Percentiles rank a stretch among this genome's conserved stretches.
These are phyloP conservation scores for Dynastes tityus DNA, from an alignment of 2,888 invertebrate genomes.

Conservation along the genomic window DNA sequence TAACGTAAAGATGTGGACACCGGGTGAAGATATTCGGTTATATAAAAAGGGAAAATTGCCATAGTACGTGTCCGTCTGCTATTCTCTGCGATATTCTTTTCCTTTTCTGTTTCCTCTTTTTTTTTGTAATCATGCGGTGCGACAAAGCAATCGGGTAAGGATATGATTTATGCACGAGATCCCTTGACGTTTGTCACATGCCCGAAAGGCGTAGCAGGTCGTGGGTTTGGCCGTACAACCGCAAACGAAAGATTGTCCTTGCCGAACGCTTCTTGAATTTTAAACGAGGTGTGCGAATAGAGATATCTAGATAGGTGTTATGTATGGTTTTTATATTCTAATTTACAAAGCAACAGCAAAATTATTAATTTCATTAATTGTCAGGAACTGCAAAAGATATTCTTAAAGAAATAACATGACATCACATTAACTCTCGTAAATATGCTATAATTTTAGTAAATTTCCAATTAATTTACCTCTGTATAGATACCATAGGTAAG, in stretches of 20 bases:
- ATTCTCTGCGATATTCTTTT: neutral
- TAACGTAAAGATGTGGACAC: too few relatives aligned
- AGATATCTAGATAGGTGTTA: neutral
- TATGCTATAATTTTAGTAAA: too few relatives aligned
- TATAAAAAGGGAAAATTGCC: constrained; percentile 37
- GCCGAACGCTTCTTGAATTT: neutral
- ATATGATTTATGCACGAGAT: constrained; percentile 8
- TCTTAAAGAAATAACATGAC: too few relatives aligned
- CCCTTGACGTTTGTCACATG: constrained; percentile 1
- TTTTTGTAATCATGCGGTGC: neutral
- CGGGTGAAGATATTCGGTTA: constrained; percentile 10
- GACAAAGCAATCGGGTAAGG: neutral
- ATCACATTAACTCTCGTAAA: too few relatives aligned
- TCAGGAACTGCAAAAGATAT: too few relatives aligned
- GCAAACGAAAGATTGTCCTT: neutral
- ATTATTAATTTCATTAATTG: too few relatives aligned
- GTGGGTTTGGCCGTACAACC: too few relatives aligned
- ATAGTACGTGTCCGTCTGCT: neutral
- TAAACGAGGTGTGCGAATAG: neutral
- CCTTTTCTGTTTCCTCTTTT: neutral
- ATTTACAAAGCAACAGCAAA: too few relatives aligned
- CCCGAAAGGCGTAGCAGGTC: neutral
- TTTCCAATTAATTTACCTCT: too few relatives aligned
- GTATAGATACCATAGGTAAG: too few relatives aligned
- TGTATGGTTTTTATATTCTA: neutral